Evolutionary conservation across 2,113 vertebrate species (phyloP).

Genomic region (Microcebus lehilahytsara): DNA sequence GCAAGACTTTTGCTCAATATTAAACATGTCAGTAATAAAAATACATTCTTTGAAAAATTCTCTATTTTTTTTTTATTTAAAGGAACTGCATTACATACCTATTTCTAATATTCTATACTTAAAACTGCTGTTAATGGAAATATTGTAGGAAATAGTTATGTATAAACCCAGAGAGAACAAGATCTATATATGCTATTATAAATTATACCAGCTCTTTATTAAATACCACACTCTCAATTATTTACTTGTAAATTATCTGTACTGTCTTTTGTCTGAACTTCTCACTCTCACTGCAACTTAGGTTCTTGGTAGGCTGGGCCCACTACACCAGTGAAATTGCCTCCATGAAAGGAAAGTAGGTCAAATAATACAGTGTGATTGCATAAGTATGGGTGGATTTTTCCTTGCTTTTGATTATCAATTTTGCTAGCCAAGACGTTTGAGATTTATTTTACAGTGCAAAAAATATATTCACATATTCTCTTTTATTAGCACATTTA

Average conservation of each 20-base stretch:
- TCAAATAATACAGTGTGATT: neutral
- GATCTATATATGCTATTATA: neutral
- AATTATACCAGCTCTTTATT: neutral
- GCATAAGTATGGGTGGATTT: neutral
- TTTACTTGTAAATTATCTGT: neutral
- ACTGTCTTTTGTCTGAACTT: neutral
- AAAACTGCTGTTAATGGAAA: neutral
- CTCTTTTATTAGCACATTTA: neutral
- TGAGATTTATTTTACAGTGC: neutral
- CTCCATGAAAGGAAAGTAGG: neutral
- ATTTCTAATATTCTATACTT: neutral
- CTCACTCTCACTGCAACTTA: neutral
- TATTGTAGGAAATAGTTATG: neutral
- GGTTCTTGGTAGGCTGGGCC: neutral
- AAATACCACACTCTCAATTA: neutral
- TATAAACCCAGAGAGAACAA: neutral
- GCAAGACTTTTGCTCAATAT: constrained; percentile 19
- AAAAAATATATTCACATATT: neutral
- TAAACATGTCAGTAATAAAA: constrained; percentile 38
- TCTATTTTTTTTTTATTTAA: constrained; percentile 19
- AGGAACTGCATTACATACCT: neutral
- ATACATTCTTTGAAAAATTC: constrained; percentile 5
- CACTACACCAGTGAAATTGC: neutral
- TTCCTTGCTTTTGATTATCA: neutral
- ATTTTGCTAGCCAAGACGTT: neutral